Evolutionary conservation across 1,140 invertebrate species (phyloP).

Genomic region (Zaprionus taronus): DNA sequence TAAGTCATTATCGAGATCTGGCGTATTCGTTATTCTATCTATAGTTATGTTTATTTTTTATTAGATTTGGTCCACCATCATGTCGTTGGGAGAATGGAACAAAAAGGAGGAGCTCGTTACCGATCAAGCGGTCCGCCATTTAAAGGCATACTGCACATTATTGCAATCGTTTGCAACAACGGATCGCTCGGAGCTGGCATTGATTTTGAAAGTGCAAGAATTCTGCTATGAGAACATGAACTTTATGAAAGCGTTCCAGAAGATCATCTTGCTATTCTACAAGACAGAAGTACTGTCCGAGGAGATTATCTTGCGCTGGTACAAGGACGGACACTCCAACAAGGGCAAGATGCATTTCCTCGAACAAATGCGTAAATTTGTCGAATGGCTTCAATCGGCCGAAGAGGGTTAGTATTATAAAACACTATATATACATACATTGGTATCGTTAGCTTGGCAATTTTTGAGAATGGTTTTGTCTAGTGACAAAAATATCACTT

Average conservation of each 20-base stretch:
- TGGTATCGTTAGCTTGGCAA: conserved; percentile 13
- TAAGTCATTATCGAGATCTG: conserved; percentile 82
- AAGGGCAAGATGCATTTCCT: conserved; percentile 99
- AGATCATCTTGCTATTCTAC: conserved; percentile 98
- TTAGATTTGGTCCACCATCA: conserved; percentile 96
- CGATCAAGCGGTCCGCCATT: conserved; percentile 96
- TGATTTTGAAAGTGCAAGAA: conserved; percentile 96
- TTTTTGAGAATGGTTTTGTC: conserved; percentile 45
- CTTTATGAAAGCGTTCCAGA: conserved; percentile 99
- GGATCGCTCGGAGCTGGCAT: conserved; percentile 93
- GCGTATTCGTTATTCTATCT: neutral
- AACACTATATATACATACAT: neutral
- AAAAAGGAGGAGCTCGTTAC: conserved; percentile 98
- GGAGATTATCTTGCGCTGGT: conserved; percentile 97
- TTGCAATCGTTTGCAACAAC: conserved; percentile 94
- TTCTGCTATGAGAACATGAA: conserved; percentile 99
- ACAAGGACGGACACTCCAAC: conserved; percentile 94
- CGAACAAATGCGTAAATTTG: conserved; percentile 98
- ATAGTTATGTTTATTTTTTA: neutral
- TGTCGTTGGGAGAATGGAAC: conserved; percentile 98
- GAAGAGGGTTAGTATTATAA: conserved; percentile 90
- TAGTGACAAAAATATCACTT: conserved; percentile 18
- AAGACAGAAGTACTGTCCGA: conserved; percentile 96
- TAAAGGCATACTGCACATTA: conserved; percentile 93
- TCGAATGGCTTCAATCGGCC: conserved; percentile 98